These are phyloP conservation scores for Chromis chromis DNA, from an alignment of 2,797 vertebrate genomes.

Conservation along the genomic window DNA sequence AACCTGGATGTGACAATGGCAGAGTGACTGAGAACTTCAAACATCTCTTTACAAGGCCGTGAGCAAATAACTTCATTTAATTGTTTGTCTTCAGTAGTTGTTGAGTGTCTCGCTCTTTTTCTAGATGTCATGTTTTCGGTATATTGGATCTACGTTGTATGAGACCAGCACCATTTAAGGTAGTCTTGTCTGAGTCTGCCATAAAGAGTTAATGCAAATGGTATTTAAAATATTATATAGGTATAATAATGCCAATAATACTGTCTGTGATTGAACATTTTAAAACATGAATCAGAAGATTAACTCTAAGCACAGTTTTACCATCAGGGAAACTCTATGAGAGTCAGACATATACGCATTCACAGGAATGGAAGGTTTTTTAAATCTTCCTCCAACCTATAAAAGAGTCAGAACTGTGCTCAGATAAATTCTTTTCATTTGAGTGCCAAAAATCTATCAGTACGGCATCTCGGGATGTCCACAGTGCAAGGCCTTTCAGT, in stretches of 20 bases:
- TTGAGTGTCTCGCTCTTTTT: slow-evolving; percentile 51
- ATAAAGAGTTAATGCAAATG: too few relatives aligned
- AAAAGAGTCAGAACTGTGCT: slow-evolving; percentile 10
- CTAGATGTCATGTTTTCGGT: slow-evolving; percentile 46
- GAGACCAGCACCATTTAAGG: slow-evolving; percentile 30
- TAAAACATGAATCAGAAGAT: too few relatives aligned
- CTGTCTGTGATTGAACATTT: too few relatives aligned
- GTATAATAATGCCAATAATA: too few relatives aligned
- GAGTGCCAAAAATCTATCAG: slow-evolving; percentile 56
- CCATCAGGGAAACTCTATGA: too few relatives aligned
- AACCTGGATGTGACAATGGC: not conserved
- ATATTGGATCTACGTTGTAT: slow-evolving; percentile 33
- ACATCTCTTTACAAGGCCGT: slow-evolving; percentile 47
- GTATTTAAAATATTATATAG: too few relatives aligned
- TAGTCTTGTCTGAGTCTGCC: slow-evolving; percentile 48
- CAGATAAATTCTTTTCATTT: slow-evolving; percentile 35
- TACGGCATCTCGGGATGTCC: slow-evolving; percentile 64
- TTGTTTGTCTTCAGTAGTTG: not conserved
- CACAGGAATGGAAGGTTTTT: too few relatives aligned
- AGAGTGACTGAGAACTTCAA: slow-evolving; percentile 19
- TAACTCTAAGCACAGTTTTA: too few relatives aligned
- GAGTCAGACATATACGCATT: too few relatives aligned
- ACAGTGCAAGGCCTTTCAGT: slow-evolving; percentile 67
- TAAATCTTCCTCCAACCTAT: not conserved
- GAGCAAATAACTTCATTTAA: slow-evolving; percentile 54